phyloP scores from a whole-genome alignment of 2,888 invertebrate genomes.

The Apocheima hispidaria region DNA sequence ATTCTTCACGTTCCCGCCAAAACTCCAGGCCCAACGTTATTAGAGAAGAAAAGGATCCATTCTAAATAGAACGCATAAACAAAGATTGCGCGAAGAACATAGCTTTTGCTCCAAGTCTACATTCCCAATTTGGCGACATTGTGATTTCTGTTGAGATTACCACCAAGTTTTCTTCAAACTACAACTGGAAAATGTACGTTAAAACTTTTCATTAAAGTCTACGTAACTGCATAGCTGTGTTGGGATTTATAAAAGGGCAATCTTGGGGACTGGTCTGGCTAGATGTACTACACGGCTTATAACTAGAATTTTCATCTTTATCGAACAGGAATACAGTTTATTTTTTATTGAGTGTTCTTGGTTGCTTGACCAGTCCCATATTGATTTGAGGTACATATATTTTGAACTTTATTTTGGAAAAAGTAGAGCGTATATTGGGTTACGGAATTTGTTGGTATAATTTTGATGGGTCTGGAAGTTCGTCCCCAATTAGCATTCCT shows the following conservation, averaged over 20 bases:
- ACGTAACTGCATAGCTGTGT: constrained; percentile 38
- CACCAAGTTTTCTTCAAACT: constrained; percentile 5
- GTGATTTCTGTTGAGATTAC: constrained; percentile 54
- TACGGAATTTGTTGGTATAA: constrained; percentile 42
- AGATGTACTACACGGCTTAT: constrained; percentile 63
- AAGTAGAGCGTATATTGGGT: constrained; percentile 46
- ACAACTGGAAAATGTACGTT: constrained; percentile 45
- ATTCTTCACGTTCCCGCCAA: no score
- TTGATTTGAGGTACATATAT: constrained; percentile 32
- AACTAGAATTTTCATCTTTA: constrained; percentile 44
- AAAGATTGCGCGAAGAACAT: constrained; percentile 31
- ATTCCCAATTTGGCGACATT: constrained; percentile 64
- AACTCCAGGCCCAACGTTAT: background rate
- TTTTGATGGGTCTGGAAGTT: constrained; percentile 59
- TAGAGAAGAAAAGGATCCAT: constrained; percentile 6
- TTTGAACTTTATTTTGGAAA: constrained; percentile 39
- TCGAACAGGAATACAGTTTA: constrained; percentile 46
- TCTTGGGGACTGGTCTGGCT: constrained; percentile 63
- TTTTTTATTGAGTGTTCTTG: constrained; percentile 34
- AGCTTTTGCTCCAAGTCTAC: constrained; percentile 54
- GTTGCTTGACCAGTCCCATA: constrained; percentile 48
- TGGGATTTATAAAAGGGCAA: constrained; percentile 62
- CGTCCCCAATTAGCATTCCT: constrained; percentile 69
- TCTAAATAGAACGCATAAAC: constrained; percentile 33
- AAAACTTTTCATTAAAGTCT: constrained; percentile 40